These are phyloP conservation scores for Mythimna impura DNA, from an alignment of 2,888 invertebrate genomes.

Conservation along the genomic window DNA sequence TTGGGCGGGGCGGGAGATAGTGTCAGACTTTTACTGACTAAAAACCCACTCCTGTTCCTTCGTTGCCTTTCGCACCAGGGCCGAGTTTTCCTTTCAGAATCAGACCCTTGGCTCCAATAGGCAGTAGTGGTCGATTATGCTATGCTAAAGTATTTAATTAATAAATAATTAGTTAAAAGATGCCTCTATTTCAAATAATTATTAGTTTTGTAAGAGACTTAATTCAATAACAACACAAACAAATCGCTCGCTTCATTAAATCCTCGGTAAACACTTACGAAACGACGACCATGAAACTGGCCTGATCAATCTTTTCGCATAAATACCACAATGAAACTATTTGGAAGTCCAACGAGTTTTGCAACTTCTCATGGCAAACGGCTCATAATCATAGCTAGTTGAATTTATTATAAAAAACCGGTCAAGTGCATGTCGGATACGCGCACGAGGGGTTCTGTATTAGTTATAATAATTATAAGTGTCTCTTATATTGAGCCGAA, in stretches of 20 bases:
- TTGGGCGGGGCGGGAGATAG: too few species aligned
- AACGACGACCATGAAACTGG: slow-evolving; percentile 38
- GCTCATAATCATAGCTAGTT: slow-evolving; percentile 15
- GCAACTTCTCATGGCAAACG: slow-evolving; percentile 37
- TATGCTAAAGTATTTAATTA: too few species aligned
- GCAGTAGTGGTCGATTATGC: too few species aligned
- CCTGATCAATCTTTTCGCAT: slow-evolving; percentile 41
- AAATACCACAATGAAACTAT: slow-evolving; percentile 29
- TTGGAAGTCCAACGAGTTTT: slow-evolving; percentile 29
- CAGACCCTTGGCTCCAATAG: too few species aligned
- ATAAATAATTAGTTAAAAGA: not conserved
- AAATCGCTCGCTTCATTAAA: slow-evolving; percentile 4
- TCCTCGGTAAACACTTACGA: slow-evolving; percentile 6
- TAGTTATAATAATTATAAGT: too few species aligned
- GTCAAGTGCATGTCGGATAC: too few species aligned
- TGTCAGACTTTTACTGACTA: too few species aligned
- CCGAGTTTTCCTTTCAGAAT: too few species aligned
- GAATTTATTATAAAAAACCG: not conserved
- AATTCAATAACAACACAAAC: not conserved
- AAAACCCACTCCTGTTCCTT: too few species aligned
- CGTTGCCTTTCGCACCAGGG: too few species aligned
- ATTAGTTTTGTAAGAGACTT: not conserved
- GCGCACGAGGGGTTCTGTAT: too few species aligned
- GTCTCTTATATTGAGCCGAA: too few species aligned
- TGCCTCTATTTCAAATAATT: not conserved